Conservation (phyloP, 2,797 vertebrate genomes). For the Notamacropus eugenii region DNA sequence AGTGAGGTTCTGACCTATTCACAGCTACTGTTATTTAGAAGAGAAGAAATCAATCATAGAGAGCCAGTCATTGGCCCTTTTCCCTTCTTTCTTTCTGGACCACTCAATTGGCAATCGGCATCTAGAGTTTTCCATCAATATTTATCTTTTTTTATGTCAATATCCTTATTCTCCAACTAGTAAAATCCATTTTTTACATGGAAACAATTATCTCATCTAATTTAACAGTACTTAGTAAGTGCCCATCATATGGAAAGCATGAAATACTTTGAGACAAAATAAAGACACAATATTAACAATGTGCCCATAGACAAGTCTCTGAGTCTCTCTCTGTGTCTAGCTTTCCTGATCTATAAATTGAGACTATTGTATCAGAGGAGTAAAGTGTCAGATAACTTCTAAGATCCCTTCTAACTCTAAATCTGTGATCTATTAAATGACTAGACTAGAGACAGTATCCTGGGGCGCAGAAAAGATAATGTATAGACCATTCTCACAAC, state of each 20-base stretch:
- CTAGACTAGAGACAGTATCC: not conserved
- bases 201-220: not conserved
- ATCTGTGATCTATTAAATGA: not conserved
- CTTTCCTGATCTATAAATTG: not conserved
- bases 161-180: not conserved
- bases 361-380: not conserved
- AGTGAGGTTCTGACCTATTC: not conserved
- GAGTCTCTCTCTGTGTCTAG: not conserved
- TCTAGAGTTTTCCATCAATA: not conserved
- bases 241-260: not conserved
- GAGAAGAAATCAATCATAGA: not conserved
- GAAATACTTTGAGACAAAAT: not conserved
- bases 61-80: not conserved
- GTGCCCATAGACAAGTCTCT: constrained; percentile 12
- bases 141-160: not conserved
- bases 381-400: not conserved
- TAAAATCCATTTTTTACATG: not conserved
- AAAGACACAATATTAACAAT: not conserved
- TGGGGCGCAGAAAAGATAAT: not conserved
- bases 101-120: not conserved
- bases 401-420: not conserved
- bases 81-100: not conserved
- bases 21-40: not conserved
- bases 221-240: not conserved
- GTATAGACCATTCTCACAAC: not conserved